phyloP scores from a whole-genome alignment of 2,888 invertebrate genomes.

The Megamerina dolium region DNA sequence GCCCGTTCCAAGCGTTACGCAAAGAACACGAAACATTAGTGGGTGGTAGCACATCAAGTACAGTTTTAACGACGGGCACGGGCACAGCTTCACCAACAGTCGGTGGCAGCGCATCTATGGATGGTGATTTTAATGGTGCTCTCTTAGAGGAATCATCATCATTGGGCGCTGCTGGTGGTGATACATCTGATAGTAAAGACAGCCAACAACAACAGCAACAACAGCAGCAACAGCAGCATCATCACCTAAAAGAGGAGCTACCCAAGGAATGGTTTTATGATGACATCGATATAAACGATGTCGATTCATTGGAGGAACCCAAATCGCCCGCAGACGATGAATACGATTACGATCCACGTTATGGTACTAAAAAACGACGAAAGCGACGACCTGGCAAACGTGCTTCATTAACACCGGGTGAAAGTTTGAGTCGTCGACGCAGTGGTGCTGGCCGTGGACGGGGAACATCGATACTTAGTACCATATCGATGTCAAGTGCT shows the following conservation, averaged over 20 bases:
- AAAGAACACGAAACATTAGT: conserved; percentile 43
- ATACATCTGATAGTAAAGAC: conserved; percentile 69
- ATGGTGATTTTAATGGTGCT: conserved; percentile 46
- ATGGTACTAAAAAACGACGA: conserved; percentile 49
- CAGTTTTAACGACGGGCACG: conserved; percentile 23
- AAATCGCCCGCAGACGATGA: conserved; percentile 89
- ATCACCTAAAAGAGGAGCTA: conserved; percentile 64
- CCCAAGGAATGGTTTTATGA: conserved; percentile 87
- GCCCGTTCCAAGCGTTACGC: conserved; percentile 46
- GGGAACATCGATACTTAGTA: background rate
- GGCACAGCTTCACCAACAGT: conserved; percentile 28
- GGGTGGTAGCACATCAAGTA: conserved; percentile 24
- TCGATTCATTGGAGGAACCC: conserved; percentile 85
- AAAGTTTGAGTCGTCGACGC: conserved; percentile 32
- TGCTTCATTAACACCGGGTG: conserved; percentile 27
- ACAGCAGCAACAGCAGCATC: conserved; percentile 51
- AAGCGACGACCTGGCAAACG: conserved; percentile 46
- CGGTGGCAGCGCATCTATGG: conserved; percentile 15
- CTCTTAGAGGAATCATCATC: conserved; percentile 48
- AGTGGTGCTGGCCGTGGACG: conserved; percentile 24
- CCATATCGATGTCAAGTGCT: conserved; percentile 21
- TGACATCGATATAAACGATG: conserved; percentile 82
- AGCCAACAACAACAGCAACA: conserved; percentile 65
- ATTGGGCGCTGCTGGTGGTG: conserved; percentile 46
- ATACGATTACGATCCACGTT: conserved; percentile 73